Evolutionary conservation across 2,113 vertebrate genomes (phyloP).

Genomic region (Clarias gariepinus): DNA sequence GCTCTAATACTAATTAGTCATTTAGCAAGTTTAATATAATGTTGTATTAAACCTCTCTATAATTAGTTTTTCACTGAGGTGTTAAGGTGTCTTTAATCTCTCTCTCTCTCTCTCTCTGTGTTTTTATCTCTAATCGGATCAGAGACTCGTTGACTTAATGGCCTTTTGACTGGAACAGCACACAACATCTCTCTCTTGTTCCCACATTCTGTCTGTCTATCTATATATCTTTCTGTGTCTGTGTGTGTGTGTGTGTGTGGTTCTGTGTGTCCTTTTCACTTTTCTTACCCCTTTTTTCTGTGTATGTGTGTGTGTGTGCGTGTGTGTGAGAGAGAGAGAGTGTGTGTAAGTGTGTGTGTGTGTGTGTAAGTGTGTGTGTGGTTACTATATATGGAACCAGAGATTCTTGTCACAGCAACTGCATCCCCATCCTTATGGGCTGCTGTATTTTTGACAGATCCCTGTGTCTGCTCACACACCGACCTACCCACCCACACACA

Average conservation of each 20-base stretch:
- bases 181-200: not conserved
- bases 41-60: not conserved
- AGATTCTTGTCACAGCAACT: constrained; percentile 32
- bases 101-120: not conserved
- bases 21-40: not conserved
- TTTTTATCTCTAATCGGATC: not conserved
- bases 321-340: no score
- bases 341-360: not conserved
- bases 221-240: not conserved
- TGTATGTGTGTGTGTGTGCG: not conserved
- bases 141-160: constrained; percentile 7
- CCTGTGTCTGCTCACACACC: not conserved
- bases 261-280: no score
- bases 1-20: not conserved
- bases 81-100: constrained; percentile 1
- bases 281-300: not conserved
- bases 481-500: not conserved
- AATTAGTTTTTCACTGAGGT: not conserved
- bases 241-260: not conserved
- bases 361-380: not conserved
- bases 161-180: not conserved
- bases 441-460: not conserved
- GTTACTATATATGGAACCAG: constrained; percentile 35
- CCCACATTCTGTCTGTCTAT: not conserved
- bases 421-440: not conserved